Percentiles rank a stretch among this genome's conserved stretches.
These are phyloP conservation scores for Nomada flava DNA, from an alignment of 2,888 invertebrate genomes.

Conservation along the genomic window DNA sequence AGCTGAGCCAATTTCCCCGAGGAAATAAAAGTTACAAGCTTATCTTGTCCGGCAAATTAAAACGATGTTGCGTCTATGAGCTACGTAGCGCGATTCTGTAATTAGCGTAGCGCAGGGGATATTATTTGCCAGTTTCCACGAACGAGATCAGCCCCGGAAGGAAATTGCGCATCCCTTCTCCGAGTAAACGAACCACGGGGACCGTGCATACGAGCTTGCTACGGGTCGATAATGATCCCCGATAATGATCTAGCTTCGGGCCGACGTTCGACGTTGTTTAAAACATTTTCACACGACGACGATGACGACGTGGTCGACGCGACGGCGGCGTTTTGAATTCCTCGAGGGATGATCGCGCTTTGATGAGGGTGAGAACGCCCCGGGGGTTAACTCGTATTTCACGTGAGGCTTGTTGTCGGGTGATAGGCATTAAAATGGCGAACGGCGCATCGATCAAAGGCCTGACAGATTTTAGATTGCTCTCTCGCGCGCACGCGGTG, in stretches of 20 bases:
- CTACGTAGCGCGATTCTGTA: background rate
- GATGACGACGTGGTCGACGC: conserved; percentile 33
- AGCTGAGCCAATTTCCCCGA: background rate
- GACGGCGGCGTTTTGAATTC: conserved; percentile 77
- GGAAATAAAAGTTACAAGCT: conserved; percentile 7
- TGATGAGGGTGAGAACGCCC: conserved; percentile 80
- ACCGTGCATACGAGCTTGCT: background rate
- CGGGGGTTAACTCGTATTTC: conserved; percentile 80
- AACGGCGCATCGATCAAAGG: conserved; percentile 82
- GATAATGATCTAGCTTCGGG: conserved; percentile 57
- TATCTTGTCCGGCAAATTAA: conserved; percentile 21
- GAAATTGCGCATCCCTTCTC: background rate
- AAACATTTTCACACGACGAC: conserved; percentile 73
- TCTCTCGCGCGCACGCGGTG: conserved; percentile 69
- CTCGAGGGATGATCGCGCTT: conserved; percentile 80
- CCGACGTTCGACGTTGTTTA: conserved; percentile 60
- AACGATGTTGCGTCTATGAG: background rate
- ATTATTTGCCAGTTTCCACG: conserved; percentile 3
- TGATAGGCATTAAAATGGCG: conserved; percentile 82
- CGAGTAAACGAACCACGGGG: background rate
- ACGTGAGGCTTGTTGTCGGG: conserved; percentile 80
- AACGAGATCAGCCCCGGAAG: background rate
- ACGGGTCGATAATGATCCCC: conserved; percentile 59
- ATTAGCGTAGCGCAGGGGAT: conserved; percentile 5
- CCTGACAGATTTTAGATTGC: conserved; percentile 84